These are phyloP conservation scores for Probosciger aterrimus DNA, from an alignment of 2,113 vertebrate genomes.

Conservation along the genomic window DNA sequence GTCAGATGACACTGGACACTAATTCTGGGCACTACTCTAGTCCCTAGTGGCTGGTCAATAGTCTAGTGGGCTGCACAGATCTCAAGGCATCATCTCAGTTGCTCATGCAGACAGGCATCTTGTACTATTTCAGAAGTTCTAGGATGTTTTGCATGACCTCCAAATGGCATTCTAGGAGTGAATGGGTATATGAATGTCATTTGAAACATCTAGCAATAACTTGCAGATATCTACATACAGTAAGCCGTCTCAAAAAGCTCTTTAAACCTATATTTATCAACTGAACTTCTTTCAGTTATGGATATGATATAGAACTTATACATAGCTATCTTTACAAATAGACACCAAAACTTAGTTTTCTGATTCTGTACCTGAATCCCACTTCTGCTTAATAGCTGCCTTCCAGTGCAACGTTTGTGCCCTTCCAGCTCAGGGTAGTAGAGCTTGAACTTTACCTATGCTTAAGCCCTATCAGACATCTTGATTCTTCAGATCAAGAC, in stretches of 20 bases:
- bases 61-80: background rate
- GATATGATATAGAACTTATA: background rate
- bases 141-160: background rate
- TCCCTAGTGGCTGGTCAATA: background rate
- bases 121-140: background rate
- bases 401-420: background rate
- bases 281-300: rapidly evolving
- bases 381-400: background rate
- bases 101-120: rapidly evolving
- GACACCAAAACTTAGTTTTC: background rate
- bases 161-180: background rate
- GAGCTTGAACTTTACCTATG: rapidly evolving
- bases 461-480: background rate
- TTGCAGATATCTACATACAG: background rate
- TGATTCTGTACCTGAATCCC: background rate
- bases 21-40: background rate
- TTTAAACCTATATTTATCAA: background rate
- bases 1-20: background rate
- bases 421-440: background rate
- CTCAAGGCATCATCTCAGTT: background rate
- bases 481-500: background rate
- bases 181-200: rapidly evolving
- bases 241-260: background rate
- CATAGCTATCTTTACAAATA: background rate
- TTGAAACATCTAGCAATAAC: background rate